Evolutionary conservation across 2,113 vertebrate species (phyloP).

Genomic region (Charadrius vociferus): DNA sequence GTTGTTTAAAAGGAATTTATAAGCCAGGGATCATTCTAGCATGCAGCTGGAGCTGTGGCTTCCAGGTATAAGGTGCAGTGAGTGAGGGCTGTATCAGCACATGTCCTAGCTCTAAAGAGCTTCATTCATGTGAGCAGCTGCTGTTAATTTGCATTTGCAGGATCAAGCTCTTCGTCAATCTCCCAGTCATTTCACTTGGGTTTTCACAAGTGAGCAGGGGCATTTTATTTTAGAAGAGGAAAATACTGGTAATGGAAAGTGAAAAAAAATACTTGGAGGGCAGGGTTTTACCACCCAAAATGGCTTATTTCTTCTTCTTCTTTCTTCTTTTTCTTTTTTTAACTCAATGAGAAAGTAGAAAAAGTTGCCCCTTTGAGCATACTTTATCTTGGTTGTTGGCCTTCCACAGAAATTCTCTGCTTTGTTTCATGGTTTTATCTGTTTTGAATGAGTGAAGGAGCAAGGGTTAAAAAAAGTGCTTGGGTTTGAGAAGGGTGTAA

Average conservation of each 20-base stretch:
- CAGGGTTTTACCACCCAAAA: not conserved
- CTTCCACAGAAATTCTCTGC: not conserved
- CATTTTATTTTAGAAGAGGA: conserved; percentile 8
- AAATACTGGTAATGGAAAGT: not conserved
- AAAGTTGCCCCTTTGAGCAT: not conserved
- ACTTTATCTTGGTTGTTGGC: not conserved
- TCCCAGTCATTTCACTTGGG: not conserved
- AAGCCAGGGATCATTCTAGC: not conserved
- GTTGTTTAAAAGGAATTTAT: not conserved
- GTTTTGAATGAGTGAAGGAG: not conserved
- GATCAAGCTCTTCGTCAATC: not conserved
- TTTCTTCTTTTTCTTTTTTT: not conserved
- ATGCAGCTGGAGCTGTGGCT: not conserved
- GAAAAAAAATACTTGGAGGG: not conserved
- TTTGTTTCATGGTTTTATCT: not conserved
- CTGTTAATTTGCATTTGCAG: not conserved
- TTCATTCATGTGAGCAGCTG: not conserved
- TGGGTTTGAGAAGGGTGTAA: not conserved
- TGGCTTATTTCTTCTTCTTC: not conserved
- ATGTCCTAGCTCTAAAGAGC: not conserved
- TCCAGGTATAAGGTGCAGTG: not conserved
- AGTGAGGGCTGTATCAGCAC: not conserved
- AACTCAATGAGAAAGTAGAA: not conserved
- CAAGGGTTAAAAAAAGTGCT: not conserved
- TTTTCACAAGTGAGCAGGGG: not conserved